Evolutionary conservation across 1,140 invertebrate species (phyloP).

Genomic region (Drosophila quadrilineata): DNA sequence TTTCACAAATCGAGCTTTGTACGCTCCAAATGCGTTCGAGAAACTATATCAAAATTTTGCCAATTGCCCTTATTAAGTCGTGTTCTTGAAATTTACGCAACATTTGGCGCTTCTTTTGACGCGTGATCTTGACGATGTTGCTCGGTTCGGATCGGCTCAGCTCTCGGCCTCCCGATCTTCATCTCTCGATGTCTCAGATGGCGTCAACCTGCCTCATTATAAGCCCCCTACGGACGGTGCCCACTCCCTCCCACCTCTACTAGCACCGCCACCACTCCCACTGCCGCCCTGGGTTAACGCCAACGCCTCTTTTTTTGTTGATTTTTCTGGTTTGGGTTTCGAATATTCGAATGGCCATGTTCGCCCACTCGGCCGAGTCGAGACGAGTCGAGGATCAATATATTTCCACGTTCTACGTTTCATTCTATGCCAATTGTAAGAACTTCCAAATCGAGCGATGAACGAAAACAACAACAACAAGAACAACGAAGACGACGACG

Average conservation of each 20-base stretch:
- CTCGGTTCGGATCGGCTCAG: too few species aligned
- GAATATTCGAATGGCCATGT: conserved; percentile 29
- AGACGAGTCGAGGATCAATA: conserved; percentile 57
- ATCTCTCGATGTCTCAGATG: too few species aligned
- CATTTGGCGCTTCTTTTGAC: conserved; percentile 68
- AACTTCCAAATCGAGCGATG: conserved; percentile 71
- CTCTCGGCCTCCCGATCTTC: too few species aligned
- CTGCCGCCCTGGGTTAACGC: neutral
- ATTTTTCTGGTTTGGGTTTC: neutral
- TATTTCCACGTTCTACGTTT: conserved; percentile 28
- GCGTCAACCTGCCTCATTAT: conserved; percentile 65
- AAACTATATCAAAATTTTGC: conserved; percentile 16
- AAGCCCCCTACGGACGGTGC: neutral
- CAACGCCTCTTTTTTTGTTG: conserved; percentile 2
- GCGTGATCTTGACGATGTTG: conserved; percentile 54
- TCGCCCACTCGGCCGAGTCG: conserved; percentile 30
- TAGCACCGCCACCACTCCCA: neutral
- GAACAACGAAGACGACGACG: conserved; percentile 19
- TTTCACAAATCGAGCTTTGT: neutral
- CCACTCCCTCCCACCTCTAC: neutral
- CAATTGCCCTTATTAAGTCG: conserved; percentile 33
- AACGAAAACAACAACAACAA: conserved; percentile 43
- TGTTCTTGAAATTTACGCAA: conserved; percentile 78
- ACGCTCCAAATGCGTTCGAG: conserved; percentile 11
- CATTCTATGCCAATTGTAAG: conserved; percentile 56